Evolutionary conservation across 1,140 invertebrate species (phyloP), one percentile per base, ranked within the genome.

Genomic region (Drosophila nannoptera): DNA sequence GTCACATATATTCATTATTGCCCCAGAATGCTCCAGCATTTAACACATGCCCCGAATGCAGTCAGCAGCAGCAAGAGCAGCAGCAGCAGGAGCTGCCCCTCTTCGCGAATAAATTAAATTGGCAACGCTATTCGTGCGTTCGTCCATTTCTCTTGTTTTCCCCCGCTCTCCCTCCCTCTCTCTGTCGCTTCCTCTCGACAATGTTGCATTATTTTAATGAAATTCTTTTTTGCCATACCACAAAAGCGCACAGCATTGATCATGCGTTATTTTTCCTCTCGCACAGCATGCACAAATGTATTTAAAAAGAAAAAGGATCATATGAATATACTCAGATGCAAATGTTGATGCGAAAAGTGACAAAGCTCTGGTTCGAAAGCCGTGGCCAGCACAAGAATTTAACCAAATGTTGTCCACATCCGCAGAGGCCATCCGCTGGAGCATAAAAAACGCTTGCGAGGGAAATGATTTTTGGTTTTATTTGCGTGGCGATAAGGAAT

Each of bases 381-480:
- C 9, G 4, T 9, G 36, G 12, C 31, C 45, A 29, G 7, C 9
- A 8, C 40, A 43, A 40, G 36, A 56, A 31, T 43, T 52, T 22
- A 8, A 46, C 11, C 4, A 43, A 42, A 7, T 11, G 49, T 45
- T 33, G 33, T 32, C 48, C 58, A 58, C 46, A 62, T 66, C 58
- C 68, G 48, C 32, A 12, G 50, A 8, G n/a, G 46, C 59, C 49
- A 22, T 69, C 46, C 33, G 22, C 29, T 40, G 40, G 50, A 45
- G 50, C 42, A 69, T 63, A 63, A 52, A 63, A 42, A 69, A 60
- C 40, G 42, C 49, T 48, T 52, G 64, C 52, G 45, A 40, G 60
- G 65, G 70, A 75, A 73, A 75, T 75, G 59, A 61, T 69, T 73
- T 75, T 69, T 73, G 65, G 58, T 65, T 75, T 75, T 75, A 73